phyloP scores from a whole-genome alignment of 1,140 invertebrate species.

The roundworm (Caenorhabditis elegans) region DNA sequence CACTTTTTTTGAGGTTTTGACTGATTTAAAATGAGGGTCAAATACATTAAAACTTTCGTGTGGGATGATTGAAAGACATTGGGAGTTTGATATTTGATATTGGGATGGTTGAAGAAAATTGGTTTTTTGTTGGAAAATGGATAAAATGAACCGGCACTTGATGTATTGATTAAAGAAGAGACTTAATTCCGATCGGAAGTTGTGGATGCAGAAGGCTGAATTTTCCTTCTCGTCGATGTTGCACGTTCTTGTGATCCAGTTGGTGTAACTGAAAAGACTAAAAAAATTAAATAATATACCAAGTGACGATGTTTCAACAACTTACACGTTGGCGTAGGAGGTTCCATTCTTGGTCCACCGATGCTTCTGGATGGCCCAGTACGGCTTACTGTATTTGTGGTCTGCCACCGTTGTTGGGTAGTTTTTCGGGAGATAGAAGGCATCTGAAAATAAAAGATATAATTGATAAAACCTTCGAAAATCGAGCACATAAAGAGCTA shows the following conservation, averaged over 20 bases:
- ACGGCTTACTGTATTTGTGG: neutral
- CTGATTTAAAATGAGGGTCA: too few relatives aligned
- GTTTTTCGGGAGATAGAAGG: neutral
- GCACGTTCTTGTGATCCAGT: slow-evolving; percentile 4
- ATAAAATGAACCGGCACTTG: neutral
- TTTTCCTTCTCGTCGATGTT: neutral
- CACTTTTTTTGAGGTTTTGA: neutral
- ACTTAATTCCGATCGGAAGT: neutral
- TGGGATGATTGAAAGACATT: neutral
- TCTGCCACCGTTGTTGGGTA: neutral
- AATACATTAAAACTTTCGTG: neutral
- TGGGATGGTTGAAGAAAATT: neutral
- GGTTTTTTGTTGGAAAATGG: neutral
- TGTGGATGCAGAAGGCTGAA: neutral
- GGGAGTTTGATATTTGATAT: neutral
- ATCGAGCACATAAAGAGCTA: too few relatives aligned
- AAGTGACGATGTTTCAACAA: neutral
- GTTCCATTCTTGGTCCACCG: neutral
- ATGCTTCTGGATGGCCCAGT: neutral
- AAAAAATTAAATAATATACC: neutral
- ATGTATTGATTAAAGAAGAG: neutral
- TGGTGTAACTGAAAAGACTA: neutral
- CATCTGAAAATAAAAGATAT: neutral
- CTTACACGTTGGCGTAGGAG: neutral
- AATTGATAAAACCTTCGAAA: too few relatives aligned